phyloP scores from a whole-genome alignment of 2,797 vertebrate species.

The Cryptoprocta ferox region DNA sequence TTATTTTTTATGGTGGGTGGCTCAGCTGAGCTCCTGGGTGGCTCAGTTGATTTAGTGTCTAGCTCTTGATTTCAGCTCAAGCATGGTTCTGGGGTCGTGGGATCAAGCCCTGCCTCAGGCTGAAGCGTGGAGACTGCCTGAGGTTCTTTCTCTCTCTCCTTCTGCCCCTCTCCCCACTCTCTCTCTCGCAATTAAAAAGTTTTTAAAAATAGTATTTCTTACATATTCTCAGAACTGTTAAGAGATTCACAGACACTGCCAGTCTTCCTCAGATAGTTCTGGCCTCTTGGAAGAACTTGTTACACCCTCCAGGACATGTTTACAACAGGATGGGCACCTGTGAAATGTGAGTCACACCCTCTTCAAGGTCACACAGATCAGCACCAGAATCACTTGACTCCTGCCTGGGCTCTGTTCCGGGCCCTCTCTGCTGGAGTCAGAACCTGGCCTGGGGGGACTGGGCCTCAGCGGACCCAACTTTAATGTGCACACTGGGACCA shows the following conservation, averaged over 20 bases:
- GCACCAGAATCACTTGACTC: neutral
- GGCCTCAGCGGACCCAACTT: neutral
- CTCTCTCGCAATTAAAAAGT: too few species aligned
- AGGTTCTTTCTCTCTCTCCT: too few species aligned
- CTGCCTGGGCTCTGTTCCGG: neutral
- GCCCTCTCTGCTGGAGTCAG: neutral
- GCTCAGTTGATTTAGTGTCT: too few species aligned
- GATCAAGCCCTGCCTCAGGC: too few species aligned
- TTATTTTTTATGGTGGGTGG: neutral
- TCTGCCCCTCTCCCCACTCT: too few species aligned
- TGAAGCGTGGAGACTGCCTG: too few species aligned
- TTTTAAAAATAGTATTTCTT: neutral
- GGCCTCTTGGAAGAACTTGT: neutral
- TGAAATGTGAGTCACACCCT: neutral
- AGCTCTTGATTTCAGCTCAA: too few species aligned
- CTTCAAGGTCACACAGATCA: neutral
- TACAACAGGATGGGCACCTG: neutral
- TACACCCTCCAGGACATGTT: neutral
- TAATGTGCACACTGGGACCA: neutral
- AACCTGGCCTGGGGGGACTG: neutral
- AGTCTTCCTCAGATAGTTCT: neutral
- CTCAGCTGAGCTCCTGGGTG: too few species aligned
- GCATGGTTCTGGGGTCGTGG: too few species aligned
- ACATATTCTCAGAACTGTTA: neutral
- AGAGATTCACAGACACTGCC: neutral